These are phyloP conservation scores for Acrobasis suavella DNA, from an alignment of 2,888 invertebrate genomes.

Conservation along the genomic window DNA sequence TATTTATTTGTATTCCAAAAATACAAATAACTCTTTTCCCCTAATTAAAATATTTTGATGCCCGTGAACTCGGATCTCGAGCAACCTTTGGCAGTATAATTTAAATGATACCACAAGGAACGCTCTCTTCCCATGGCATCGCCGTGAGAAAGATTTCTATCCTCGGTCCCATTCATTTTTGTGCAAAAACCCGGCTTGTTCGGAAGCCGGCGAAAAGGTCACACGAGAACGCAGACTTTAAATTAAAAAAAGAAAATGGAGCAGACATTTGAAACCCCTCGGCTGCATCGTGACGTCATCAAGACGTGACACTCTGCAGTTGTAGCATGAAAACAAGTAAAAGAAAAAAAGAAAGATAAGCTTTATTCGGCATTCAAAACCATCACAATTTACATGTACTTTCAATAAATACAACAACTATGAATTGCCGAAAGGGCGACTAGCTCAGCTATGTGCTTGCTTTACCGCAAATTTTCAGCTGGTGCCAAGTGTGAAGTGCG, in stretches of 20 bases:
- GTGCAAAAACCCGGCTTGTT: slow-evolving; percentile 64
- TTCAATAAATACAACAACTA: too few species aligned
- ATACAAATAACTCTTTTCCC: background rate
- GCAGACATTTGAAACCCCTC: slow-evolving; percentile 31
- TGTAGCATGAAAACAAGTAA: background rate
- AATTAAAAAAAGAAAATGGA: slow-evolving; percentile 45
- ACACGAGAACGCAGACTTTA: slow-evolving; percentile 66
- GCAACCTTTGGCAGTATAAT: slow-evolving; percentile 28
- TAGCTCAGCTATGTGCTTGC: too few species aligned
- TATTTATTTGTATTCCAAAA: too few species aligned
- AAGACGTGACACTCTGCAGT: background rate
- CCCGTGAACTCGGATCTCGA: slow-evolving; percentile 24
- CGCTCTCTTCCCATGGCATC: slow-evolving; percentile 64
- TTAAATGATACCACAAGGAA: slow-evolving; percentile 32
- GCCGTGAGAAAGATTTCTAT: slow-evolving; percentile 78
- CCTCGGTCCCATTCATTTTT: slow-evolving; percentile 66
- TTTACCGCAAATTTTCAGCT: too few species aligned
- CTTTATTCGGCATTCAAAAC: too few species aligned
- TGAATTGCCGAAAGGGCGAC: too few species aligned
- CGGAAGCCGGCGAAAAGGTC: slow-evolving; percentile 66
- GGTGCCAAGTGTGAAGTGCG: too few species aligned
- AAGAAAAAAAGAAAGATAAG: too few species aligned
- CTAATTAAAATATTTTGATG: background rate
- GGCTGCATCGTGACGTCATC: slow-evolving; percentile 5
- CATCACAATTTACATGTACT: too few species aligned